Percentiles rank a stretch among this genome's conserved stretches.
These are phyloP conservation scores for Rostratula benghalensis DNA, from an alignment of 2,113 vertebrate species.

Conservation along the genomic window DNA sequence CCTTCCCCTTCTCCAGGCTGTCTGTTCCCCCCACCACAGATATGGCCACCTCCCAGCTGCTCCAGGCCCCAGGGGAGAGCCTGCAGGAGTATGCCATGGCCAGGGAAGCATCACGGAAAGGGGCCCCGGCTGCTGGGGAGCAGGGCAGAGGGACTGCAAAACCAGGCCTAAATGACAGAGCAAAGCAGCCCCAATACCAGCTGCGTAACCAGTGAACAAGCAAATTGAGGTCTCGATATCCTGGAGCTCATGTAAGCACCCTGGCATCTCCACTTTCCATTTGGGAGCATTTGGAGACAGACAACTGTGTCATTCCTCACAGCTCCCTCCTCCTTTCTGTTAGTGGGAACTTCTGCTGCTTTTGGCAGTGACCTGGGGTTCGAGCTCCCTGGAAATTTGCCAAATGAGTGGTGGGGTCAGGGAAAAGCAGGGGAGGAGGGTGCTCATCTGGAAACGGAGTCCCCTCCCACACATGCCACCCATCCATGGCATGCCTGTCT, in stretches of 20 bases:
- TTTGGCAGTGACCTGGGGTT: background rate
- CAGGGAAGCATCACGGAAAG: background rate
- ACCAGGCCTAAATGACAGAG: background rate
- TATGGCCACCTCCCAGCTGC: background rate
- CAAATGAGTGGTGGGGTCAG: background rate
- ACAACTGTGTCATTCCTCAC: background rate
- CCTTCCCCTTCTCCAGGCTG: background rate
- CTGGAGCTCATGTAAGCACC: background rate
- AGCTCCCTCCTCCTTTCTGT: background rate
- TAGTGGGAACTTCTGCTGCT: background rate
- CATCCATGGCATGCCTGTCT: slow-evolving; percentile 35
- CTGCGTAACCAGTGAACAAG: fast-evolving
- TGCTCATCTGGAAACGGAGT: slow-evolving; percentile 33
- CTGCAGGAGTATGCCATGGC: background rate
- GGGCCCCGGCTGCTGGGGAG: background rate
- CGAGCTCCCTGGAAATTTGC: background rate
- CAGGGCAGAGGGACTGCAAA: background rate
- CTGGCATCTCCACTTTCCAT: background rate
- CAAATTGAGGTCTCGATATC: background rate
- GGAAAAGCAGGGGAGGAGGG: background rate
- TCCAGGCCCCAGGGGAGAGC: background rate
- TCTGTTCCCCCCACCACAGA: background rate
- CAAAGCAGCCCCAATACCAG: background rate
- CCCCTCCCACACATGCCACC: background rate
- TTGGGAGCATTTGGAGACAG: background rate